Percentiles rank a stretch among this genome's conserved stretches.
Evolutionary conservation across 2,888 invertebrate species (phyloP).

Genomic region (Drosophila mulleri): DNA sequence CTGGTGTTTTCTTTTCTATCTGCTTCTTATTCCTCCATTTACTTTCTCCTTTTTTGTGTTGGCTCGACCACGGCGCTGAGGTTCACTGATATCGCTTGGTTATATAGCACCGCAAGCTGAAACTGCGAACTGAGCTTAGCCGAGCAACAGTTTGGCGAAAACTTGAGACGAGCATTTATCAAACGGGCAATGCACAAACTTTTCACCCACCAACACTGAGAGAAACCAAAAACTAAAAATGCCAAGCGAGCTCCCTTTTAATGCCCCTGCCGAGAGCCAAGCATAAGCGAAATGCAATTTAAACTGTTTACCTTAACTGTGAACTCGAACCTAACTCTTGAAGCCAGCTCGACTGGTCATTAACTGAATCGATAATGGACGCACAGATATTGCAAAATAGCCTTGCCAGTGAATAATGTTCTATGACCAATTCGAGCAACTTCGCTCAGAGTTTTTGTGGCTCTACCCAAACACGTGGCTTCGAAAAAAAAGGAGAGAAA

Average conservation of each 20-base stretch:
- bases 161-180: constrained; percentile 75
- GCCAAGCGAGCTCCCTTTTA: constrained; percentile 23
- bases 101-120: constrained; percentile 34
- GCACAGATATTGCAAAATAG: neutral
- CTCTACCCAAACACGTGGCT: constrained; percentile 11
- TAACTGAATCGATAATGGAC: neutral
- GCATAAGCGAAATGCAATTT: neutral
- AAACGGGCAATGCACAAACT: constrained; percentile 62
- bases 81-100: constrained; percentile 55
- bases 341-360: neutral
- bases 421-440: constrained; percentile 18
- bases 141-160: constrained; percentile 72
- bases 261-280: constrained; percentile 35
- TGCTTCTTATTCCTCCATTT: neutral
- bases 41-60: neutral
- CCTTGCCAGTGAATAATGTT: constrained; percentile 14
- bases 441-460: constrained; percentile 35
- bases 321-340: neutral
- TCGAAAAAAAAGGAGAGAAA: constrained; percentile 3
- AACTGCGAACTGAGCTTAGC: constrained; percentile 33
- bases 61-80: constrained; percentile 41
- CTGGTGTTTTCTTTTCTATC: constrained; percentile 15
- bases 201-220: constrained; percentile 50
- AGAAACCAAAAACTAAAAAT: constrained; percentile 31
- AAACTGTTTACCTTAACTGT: neutral